Conservation (phyloP, 1,140 invertebrate genomes). For the Magallana ariakensis region DNA sequence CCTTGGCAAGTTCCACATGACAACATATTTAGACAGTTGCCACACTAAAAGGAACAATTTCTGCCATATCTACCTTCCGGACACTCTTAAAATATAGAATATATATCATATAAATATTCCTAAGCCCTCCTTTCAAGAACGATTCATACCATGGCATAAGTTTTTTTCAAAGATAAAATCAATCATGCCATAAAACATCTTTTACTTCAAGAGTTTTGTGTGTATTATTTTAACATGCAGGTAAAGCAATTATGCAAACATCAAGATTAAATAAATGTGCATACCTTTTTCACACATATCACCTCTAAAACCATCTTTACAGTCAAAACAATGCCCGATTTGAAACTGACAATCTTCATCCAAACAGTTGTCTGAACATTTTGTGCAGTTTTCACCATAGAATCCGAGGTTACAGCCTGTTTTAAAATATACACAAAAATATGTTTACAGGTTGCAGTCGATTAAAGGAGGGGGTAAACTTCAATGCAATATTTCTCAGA, state of each 20-base stretch:
- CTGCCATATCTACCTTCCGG: slow-evolving; percentile 57
- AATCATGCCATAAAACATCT: too few relatives aligned
- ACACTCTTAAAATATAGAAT: slow-evolving; percentile 59
- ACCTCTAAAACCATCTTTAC: slow-evolving; percentile 61
- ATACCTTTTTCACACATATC: slow-evolving; percentile 61
- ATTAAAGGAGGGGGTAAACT: too few relatives aligned
- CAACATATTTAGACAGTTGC: slow-evolving; percentile 58
- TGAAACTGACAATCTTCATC: slow-evolving; percentile 65
- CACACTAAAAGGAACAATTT: slow-evolving; percentile 61
- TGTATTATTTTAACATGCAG: too few relatives aligned
- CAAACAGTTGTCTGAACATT: slow-evolving; percentile 59
- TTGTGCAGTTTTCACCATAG: slow-evolving; percentile 59
- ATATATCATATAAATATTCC: too few relatives aligned
- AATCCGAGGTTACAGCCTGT: slow-evolving; percentile 59
- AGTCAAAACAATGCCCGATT: slow-evolving; percentile 65
- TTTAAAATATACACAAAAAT: neutral
- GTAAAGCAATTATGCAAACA: too few relatives aligned
- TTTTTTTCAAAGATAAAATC: too few relatives aligned
- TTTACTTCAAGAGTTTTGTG: too few relatives aligned
- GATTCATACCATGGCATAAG: too few relatives aligned
- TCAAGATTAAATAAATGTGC: too few relatives aligned
- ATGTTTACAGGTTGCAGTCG: too few relatives aligned
- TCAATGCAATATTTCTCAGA: too few relatives aligned
- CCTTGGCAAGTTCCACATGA: slow-evolving; percentile 64
- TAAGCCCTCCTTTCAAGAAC: too few relatives aligned